Conservation (phyloP, 1,140 invertebrate species). For the Mactra quadrangularis region DNA sequence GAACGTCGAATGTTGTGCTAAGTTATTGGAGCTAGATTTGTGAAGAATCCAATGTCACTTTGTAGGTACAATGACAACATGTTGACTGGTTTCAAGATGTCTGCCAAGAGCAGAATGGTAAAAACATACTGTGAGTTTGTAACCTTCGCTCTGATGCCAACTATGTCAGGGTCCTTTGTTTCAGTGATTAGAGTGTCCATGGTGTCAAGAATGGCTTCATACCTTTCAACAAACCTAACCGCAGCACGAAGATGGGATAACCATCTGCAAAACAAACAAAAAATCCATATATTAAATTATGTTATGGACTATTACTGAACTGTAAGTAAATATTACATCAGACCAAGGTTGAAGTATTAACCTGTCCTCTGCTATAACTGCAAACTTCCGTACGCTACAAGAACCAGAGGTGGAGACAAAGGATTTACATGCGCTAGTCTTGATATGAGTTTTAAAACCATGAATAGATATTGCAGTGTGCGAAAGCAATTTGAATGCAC, state of each 20-base stretch:
- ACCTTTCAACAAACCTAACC: slow-evolving; percentile 43
- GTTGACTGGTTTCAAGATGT: slow-evolving; percentile 53
- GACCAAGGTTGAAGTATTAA: background rate
- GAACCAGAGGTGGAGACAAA: no score
- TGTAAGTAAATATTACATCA: background rate
- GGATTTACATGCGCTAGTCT: no score
- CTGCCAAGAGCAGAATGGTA: slow-evolving; percentile 34
- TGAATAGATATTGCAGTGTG: background rate
- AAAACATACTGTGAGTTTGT: slow-evolving; percentile 24
- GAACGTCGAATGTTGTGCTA: no score
- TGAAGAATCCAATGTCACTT: slow-evolving; percentile 5
- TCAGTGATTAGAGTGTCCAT: slow-evolving; percentile 22
- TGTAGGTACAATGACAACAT: slow-evolving; percentile 42
- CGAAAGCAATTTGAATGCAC: background rate
- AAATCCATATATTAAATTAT: background rate
- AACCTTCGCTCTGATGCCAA: slow-evolving; percentile 1
- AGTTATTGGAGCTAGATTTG: no score
- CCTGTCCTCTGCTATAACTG: background rate
- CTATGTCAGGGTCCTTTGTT: slow-evolving; percentile 20
- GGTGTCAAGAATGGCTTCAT: slow-evolving; percentile 28
- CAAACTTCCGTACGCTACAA: background rate
- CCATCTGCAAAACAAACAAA: slow-evolving; percentile 13
- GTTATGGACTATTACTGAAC: background rate
- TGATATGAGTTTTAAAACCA: no score
- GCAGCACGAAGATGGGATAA: slow-evolving; percentile 51